Base-by-base conservation (phyloP, 1,140 invertebrate genomes). In the Cryptotermes secundus region DNA sequence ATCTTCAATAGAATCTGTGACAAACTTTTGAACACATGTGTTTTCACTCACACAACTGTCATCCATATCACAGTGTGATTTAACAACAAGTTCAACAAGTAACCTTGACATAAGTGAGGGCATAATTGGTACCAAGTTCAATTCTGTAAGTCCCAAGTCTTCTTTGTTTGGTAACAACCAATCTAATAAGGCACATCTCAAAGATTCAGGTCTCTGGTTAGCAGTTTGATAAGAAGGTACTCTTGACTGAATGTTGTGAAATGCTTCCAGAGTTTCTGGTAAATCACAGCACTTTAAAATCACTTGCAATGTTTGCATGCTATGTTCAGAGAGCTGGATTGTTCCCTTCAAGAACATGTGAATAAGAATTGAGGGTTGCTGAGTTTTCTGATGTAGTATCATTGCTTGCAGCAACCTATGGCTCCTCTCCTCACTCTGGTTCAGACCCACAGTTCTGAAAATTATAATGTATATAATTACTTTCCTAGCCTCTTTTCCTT, bases 401-500 rank as follows among this genome's bases (percentile, higher is more conserved):
- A 90, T 85, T 16, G 87, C 87, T 83, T 89, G 89, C 9, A 90
- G 83, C 9, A 92, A 85, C 59, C 85, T 86, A 86, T 91, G 90
- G 16, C 87, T 88, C 45, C 88, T 87, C 80, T 87, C 84, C 83
- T 90, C 88, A 84, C 88, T 90, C 65, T 91, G 88, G 86, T 89
- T 88, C 35, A 89, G 86, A 59, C 89, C 87, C 72, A 88, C 86
- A 26, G 87, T 86, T 85, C 88, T 90, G 81, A 87, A 88, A 87
- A 86, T 49, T n/a, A 36, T 19, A 83, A 72, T 4, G 36, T 34
- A 38, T 3, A 35, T 36, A 82, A 82, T 34, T 34, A 82, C 38
- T 82, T 82, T 14, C 36, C 16, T 42, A 34, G 36, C 34, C 10
- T 38, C 3, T 19, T 49, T 19, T 49, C 19, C 22, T 22, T 19